Conservation (phyloP, 2,888 invertebrate species). For the Antheraea yamamai region DNA sequence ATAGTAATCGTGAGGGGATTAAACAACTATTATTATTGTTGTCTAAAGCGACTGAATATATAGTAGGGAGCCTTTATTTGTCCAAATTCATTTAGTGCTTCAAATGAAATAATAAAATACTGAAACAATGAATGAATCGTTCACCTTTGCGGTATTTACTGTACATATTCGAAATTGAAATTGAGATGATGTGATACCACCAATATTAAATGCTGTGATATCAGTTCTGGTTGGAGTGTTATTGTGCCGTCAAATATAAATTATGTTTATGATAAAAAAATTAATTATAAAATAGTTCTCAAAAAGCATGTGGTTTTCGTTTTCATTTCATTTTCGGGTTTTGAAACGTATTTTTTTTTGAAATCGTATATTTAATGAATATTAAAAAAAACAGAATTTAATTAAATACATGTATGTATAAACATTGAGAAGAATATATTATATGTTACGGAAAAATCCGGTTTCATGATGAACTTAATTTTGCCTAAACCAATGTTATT, state of each 20-base stretch:
- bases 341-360: background rate
- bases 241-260: slow-evolving; percentile 14
- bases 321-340: background rate
- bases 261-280: slow-evolving; percentile 8
- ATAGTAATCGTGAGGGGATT: slow-evolving; percentile 47
- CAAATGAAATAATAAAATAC: slow-evolving; percentile 36
- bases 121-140: slow-evolving; percentile 20
- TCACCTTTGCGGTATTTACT: slow-evolving; percentile 45
- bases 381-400: slow-evolving; percentile 3
- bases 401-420: slow-evolving; percentile 12
- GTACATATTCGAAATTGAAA: slow-evolving; percentile 55
- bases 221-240: slow-evolving; percentile 65
- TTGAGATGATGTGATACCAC: slow-evolving; percentile 57
- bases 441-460: background rate
- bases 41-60: slow-evolving; percentile 69
- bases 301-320: too few relatives aligned
- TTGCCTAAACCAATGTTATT: background rate
- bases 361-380: slow-evolving; percentile 3
- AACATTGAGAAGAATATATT: slow-evolving; percentile 19
- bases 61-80: slow-evolving; percentile 40
- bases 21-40: slow-evolving; percentile 41
- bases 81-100: slow-evolving; percentile 38
- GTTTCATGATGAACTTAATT: background rate
- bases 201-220: slow-evolving; percentile 79
- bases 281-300: background rate